A percentile compares a stretch with the other conserved stretches of the same genome.
Conservation (phyloP, 2,113 vertebrate species). For the Nannospalax galili region DNA sequence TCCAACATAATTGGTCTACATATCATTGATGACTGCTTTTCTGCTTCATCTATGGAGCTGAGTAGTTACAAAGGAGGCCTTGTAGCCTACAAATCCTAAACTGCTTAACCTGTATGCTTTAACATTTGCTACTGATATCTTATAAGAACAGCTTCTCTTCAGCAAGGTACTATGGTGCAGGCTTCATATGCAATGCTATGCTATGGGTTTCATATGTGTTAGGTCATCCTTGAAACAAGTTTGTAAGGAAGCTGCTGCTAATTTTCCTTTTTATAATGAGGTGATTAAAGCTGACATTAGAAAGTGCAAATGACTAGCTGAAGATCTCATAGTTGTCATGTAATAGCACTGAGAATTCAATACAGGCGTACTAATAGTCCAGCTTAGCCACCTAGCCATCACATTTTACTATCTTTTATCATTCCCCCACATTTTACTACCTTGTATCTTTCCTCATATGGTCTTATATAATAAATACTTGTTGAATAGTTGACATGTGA, state of each 20-base stretch:
- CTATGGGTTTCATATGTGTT: not conserved
- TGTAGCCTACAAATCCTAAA: not conserved
- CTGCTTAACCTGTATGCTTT: not conserved
- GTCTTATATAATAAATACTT: not conserved
- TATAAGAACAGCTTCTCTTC: not conserved
- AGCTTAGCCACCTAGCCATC: not conserved
- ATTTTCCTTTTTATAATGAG: not conserved
- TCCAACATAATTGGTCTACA: not conserved
- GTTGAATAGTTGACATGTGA: not conserved
- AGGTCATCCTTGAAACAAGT: not conserved
- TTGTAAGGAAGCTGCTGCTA: not conserved
- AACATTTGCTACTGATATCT: not conserved
- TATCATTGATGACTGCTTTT: not conserved
- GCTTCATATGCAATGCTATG: not conserved
- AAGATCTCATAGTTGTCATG: not conserved
- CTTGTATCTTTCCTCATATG: no score
- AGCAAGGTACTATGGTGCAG: not conserved
- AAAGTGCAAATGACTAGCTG: not conserved
- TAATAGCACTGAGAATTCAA: not conserved
- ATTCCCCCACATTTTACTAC: no score
- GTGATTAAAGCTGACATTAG: not conserved
- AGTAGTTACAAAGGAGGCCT: not conserved
- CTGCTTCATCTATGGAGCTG: not conserved
- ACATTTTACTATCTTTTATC: not conserved
- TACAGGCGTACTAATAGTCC: not conserved